Evolutionary conservation across 2,797 vertebrate species (phyloP).

Genomic region (Cynopterus sphinx): DNA sequence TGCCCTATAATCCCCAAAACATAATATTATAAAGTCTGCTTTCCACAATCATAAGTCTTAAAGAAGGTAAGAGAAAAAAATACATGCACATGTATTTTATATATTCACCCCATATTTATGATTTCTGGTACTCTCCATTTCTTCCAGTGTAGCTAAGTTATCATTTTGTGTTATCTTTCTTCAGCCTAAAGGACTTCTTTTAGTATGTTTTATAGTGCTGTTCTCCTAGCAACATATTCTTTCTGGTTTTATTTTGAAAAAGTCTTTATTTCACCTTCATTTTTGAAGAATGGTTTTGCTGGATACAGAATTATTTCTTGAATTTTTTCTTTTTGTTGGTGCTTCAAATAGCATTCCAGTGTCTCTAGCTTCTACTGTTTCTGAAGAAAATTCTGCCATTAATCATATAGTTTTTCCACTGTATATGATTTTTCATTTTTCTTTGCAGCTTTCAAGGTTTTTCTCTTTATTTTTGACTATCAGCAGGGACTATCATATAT

Average conservation of each 20-base stretch:
- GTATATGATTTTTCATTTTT: neutral
- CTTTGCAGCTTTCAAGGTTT: neutral
- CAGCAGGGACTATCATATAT: neutral
- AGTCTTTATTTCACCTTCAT: slow-evolving; percentile 37
- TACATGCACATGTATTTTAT: neutral
- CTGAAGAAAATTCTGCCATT: neutral
- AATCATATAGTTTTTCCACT: neutral
- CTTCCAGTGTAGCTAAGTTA: neutral
- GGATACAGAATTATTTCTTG: neutral
- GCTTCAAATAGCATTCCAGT: neutral
- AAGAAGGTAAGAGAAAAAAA: neutral
- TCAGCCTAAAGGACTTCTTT: neutral
- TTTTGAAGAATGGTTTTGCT: slow-evolving; percentile 40
- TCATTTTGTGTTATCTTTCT: slow-evolving; percentile 42
- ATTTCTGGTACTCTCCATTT: neutral
- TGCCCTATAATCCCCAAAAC: neutral
- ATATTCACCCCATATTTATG: neutral
- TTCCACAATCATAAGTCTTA: neutral
- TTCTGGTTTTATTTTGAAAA: slow-evolving; percentile 30
- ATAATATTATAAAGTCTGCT: neutral
- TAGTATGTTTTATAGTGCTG: neutral
- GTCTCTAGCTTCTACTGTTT: neutral
- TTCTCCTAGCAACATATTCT: slow-evolving; percentile 1
- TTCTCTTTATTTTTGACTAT: neutral
- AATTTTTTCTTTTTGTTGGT: neutral